These are phyloP conservation scores for Pogonocherus hispidulus DNA, from an alignment of 2,888 invertebrate species.

Conservation along the genomic window DNA sequence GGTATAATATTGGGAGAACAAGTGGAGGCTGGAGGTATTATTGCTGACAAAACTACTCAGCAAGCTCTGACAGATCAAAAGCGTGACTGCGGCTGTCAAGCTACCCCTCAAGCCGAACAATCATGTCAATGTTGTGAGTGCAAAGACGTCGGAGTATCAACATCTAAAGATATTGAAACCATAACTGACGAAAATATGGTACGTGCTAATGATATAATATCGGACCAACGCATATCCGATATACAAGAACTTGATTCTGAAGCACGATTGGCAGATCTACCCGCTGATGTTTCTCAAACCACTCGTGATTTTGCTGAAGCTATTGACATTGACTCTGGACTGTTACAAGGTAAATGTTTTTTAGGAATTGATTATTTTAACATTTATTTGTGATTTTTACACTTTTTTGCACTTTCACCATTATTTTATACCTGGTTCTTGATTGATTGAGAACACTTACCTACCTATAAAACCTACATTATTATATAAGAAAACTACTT, in stretches of 20 bases:
- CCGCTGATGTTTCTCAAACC: background rate
- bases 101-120: constrained; percentile 50
- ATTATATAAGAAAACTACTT: too few relatives aligned
- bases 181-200: constrained; percentile 47
- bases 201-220: constrained; percentile 30
- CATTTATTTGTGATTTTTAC: too few relatives aligned
- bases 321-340: constrained; percentile 5
- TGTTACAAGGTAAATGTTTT: constrained; percentile 22
- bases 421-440: too few relatives aligned
- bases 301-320: constrained; percentile 24
- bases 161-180: constrained; percentile 51
- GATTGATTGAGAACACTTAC: too few relatives aligned
- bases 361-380: too few relatives aligned
- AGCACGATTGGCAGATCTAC: background rate
- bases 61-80: constrained; percentile 40
- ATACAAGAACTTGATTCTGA: constrained; percentile 1
- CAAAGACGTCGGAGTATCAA: constrained; percentile 53
- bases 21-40: background rate
- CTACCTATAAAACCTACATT: too few relatives aligned
- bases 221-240: constrained; percentile 30
- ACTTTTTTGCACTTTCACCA: too few relatives aligned
- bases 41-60: constrained; percentile 20
- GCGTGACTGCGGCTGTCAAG: constrained; percentile 53
- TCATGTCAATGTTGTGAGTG: constrained; percentile 58
- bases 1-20: too few relatives aligned